Evolutionary conservation across 1,140 invertebrate genomes (phyloP), one percentile per base, ranked within the genome.

Genomic region (Cataglyphis hispanica): DNA sequence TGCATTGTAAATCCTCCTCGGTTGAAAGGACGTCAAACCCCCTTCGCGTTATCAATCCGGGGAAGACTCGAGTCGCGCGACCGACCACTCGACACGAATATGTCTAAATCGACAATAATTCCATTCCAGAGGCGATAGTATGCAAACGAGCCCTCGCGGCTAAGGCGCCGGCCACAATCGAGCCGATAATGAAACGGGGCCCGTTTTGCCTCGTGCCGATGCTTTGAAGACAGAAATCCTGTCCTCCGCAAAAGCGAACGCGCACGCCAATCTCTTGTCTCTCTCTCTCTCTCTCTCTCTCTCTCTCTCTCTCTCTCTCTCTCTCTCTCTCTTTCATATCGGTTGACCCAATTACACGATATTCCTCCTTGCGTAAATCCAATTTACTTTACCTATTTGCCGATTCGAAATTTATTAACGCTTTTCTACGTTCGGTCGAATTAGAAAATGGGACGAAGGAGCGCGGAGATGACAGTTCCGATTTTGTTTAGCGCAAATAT

Each of bases 131-230:
- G 46, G 75, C 50, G 60, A 70, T 58, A 64, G 85, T 90, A 92
- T 90, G 90, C 86, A 92, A 89, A 91, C 89, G 87, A 91, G 43
- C 43, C 13, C 63, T 50, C 53, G 58, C 43, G 72, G 25, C 80
- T 25, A 76, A 37, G 43, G 3, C 43, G 46, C 0, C 43, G 43
- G 37, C 37, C 56, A 75, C 81, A 84, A 84, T 84, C 43, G 64
- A 25, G 0, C 53, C 13, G 86, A 86, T 80, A 87, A 89, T 43
- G 86, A 78, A 86, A 85, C 76, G 13, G 16, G 25, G 16, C 67
- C n/a, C 34, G 53, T 11, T n/a, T 31, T 22, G 16, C 19, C 31
- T 34, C 6, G 69, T 72, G 56, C 11, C 46, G 16, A 50, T 16
- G 16, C 46, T 16, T 50, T 16, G 46, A 50, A 50, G 46, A 50